phyloP scores from a whole-genome alignment of 2,797 vertebrate species.

The Carcharodon carcharias region DNA sequence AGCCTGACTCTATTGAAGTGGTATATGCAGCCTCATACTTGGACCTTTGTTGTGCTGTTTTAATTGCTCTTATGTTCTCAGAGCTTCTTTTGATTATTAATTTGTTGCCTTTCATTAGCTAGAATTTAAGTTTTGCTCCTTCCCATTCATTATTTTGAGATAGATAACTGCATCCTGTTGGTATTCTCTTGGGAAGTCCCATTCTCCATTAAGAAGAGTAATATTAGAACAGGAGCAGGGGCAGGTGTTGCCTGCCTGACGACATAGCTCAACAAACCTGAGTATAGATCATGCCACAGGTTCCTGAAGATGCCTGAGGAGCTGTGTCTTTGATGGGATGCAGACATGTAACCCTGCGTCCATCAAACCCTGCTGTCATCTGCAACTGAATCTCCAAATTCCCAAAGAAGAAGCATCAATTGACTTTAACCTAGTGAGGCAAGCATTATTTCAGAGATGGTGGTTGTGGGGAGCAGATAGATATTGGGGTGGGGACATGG shows the following conservation, averaged over 20 bases:
- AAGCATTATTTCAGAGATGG: too few species aligned
- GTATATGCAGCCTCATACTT: neutral
- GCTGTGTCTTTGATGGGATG: neutral
- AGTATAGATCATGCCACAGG: neutral
- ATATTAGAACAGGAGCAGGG: neutral
- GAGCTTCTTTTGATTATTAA: neutral
- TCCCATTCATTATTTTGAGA: neutral
- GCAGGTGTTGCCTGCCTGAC: neutral
- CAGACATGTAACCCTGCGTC: neutral
- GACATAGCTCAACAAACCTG: neutral
- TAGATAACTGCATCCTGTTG: neutral
- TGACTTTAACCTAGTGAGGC: too few species aligned
- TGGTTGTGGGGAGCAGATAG: too few species aligned
- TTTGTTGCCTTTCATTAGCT: neutral
- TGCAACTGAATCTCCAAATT: neutral
- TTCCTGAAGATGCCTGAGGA: neutral
- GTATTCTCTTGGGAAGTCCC: neutral
- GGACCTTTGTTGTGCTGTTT: neutral
- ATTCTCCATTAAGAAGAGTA: neutral
- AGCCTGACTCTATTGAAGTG: neutral
- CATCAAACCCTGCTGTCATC: neutral
- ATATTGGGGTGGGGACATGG: too few species aligned
- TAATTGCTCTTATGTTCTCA: neutral
- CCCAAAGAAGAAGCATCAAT: too few species aligned
- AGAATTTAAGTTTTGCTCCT: neutral